Evolutionary conservation across 2,113 vertebrate genomes (phyloP).

Genomic region (Sula dactylatra): DNA sequence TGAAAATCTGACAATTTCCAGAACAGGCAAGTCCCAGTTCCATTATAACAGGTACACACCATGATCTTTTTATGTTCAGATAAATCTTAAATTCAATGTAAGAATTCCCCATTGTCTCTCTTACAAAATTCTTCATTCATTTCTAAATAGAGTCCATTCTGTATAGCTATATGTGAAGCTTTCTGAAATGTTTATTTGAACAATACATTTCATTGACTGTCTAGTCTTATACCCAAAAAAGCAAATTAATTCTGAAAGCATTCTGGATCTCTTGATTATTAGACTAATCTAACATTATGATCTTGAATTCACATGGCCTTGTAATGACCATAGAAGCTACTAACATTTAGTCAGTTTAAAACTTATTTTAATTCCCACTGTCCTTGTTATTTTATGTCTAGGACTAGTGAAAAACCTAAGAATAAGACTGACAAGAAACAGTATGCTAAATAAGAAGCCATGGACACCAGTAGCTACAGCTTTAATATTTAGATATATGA

Average conservation of each 20-base stretch:
- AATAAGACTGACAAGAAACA: background rate
- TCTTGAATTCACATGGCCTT: background rate
- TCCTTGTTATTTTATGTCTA: background rate
- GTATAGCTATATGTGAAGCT: background rate
- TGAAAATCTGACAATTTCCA: background rate
- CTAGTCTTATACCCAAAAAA: background rate
- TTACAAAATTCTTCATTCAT: background rate
- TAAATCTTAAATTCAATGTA: background rate
- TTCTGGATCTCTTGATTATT: background rate
- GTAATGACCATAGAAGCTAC: background rate
- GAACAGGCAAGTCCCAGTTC: background rate
- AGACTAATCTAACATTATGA: background rate
- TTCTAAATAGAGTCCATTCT: background rate
- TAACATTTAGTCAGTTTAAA: background rate
- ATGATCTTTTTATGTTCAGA: background rate
- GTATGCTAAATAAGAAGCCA: background rate
- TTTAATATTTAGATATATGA: background rate
- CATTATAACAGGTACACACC: background rate
- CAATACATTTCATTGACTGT: background rate
- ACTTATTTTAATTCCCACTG: background rate
- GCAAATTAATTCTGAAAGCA: background rate
- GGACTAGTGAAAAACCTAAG: background rate
- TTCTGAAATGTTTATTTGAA: background rate
- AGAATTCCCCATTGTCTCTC: background rate
- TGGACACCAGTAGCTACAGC: background rate